Base-by-base conservation (phyloP, 2,113 vertebrate species). In the Pterocles orientalis region DNA sequence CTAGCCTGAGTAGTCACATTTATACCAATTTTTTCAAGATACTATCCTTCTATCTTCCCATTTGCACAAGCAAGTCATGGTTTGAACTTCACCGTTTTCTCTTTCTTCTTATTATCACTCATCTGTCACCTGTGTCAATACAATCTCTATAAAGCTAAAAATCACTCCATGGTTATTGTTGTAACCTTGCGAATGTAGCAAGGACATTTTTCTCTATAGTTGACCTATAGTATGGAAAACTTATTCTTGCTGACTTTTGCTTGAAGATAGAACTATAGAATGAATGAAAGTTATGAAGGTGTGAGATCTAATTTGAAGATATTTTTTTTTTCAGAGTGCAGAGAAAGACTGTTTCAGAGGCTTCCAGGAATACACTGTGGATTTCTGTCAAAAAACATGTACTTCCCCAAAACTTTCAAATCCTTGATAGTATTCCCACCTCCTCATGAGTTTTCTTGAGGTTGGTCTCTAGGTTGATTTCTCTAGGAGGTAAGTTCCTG, bases 381-480 rank as follows among this genome's bases (percentile, higher is more conserved):
- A 48, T 28, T 82, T 15, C 13, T 51, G 23, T 33, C 0, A 73
- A 78, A 89, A 80, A 48, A 2, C 3, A 11, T 2, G 0, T 68
- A 28, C 23, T 47, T 80, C 25, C 8, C 18, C 19, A 80, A 80
- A 72, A 14, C 5, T 65, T 73, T 34, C 2, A 48, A 70, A 13
- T 50, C 31, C 12, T 75, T 24, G 1, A 50, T 45, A 26, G 1
- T 62, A 8, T 61, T 39, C 4, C 15, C 1, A 1, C 4, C 57
- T 65, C 4, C 20, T 75, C 5, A 13, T 61, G 12, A 81, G 72
- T 2, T 13, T 88, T 72, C 36, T 61, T 64, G 18, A n/a, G 9
- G 4, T 34, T 81, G 13, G 9, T 56, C 14, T 53, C 12, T 5
- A 36, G 36, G 36, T 25, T 66, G 4, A 34, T 86, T 75, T 84